phyloP scores from a whole-genome alignment of 2,797 vertebrate species.

The Chiroxiphia lanceolata region DNA sequence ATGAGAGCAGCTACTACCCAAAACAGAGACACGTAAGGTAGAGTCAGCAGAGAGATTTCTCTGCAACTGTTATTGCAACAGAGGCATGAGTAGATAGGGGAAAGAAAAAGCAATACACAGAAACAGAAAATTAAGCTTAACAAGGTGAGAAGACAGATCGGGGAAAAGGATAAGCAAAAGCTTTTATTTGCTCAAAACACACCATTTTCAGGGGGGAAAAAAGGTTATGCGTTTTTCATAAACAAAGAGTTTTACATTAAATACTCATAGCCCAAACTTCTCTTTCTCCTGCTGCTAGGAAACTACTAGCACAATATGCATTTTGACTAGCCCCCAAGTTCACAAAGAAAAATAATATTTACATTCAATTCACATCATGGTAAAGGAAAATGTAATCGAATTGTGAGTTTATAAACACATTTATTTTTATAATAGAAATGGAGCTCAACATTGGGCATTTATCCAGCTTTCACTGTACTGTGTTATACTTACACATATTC shows the following conservation, averaged over 20 bases:
- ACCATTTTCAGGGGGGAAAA: neutral
- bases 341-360: conserved; percentile 29
- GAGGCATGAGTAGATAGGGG: neutral
- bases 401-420: conserved; percentile 28
- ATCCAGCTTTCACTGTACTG: neutral
- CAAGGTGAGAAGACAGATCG: neutral
- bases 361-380: neutral
- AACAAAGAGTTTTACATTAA: neutral
- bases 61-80: neutral
- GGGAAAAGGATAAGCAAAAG: neutral
- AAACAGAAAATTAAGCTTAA: neutral
- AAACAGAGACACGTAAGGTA: neutral
- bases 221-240: neutral
- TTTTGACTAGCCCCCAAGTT: neutral
- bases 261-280: neutral
- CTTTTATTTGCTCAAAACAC: neutral
- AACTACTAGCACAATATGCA: neutral
- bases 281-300: neutral
- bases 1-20: neutral
- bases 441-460: neutral
- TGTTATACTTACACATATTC: neutral
- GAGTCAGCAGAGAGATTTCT: neutral
- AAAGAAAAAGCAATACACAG: neutral
- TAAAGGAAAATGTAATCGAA: conserved; percentile 24
- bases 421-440: conserved; percentile 2